Conservation (phyloP, 1,140 invertebrate species). For the Drosophila nikananu region DNA sequence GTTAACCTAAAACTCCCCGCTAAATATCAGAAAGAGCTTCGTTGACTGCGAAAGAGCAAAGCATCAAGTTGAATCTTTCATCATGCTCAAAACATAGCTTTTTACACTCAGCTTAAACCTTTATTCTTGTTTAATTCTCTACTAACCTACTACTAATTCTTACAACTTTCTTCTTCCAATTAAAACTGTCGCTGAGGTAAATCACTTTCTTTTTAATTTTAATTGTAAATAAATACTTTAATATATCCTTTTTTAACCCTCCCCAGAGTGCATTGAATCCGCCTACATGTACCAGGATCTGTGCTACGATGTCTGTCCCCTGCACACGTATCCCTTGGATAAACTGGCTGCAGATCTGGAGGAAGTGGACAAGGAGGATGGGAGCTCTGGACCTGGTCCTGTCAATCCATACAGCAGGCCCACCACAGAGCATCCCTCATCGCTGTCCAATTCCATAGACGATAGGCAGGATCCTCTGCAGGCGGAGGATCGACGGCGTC, state of each 20-base stretch:
- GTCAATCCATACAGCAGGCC: conserved; percentile 1
- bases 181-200: conserved; percentile 55
- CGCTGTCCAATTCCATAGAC: conserved; percentile 26
- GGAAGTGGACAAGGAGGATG: conserved; percentile 2
- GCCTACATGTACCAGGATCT: conserved; percentile 63
- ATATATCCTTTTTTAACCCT: conserved; percentile 13
- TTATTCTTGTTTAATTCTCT: neutral
- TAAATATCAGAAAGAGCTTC: neutral
- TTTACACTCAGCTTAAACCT: neutral
- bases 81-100: conserved; percentile 17
- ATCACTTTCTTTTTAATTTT: conserved; percentile 12
- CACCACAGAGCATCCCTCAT: conserved; percentile 6
- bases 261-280: conserved; percentile 65
- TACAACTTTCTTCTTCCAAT: conserved; percentile 8
- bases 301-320: conserved; percentile 71
- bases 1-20: neutral
- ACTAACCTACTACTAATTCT: conserved; percentile 31
- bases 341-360: conserved; percentile 19
- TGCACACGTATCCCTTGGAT: conserved; percentile 57
- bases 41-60: neutral
- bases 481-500: conserved; percentile 68
- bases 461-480: conserved; percentile 62
- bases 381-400: neutral
- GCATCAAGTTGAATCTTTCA: neutral
- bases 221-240: neutral